Evolutionary conservation across 2,797 vertebrate genomes (phyloP).

Genomic region (Gobionotothen gibberifrons): DNA sequence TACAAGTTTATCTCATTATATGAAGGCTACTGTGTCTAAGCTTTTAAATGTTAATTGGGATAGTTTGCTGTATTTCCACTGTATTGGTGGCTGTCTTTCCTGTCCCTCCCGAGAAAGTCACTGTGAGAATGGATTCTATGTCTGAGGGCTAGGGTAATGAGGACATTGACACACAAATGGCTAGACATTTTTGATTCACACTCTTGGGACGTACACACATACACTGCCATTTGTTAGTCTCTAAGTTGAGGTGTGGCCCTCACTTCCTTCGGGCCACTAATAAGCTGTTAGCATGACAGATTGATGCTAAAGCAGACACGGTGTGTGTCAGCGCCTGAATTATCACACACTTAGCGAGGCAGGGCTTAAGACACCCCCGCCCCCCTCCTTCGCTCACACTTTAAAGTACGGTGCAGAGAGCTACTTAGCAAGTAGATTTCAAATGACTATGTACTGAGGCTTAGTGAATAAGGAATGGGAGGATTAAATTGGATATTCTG

Average conservation of each 20-base stretch:
- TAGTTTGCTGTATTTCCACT: constrained; percentile 21
- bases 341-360: constrained; percentile 80
- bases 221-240: constrained; percentile 68
- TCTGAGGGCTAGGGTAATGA: constrained; percentile 63
- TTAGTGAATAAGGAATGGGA: constrained; percentile 36
- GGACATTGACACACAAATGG: constrained; percentile 62
- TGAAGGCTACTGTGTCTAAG: constrained; percentile 1
- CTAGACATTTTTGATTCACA: constrained; percentile 60
- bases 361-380: constrained; percentile 60
- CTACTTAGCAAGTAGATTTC: constrained; percentile 61
- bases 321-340: constrained; percentile 81
- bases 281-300: constrained; percentile 85
- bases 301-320: constrained; percentile 80
- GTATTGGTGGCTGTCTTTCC: constrained; percentile 31
- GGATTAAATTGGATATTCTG: constrained; percentile 47
- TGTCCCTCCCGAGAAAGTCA: constrained; percentile 40
- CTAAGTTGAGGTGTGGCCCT: constrained; percentile 75
- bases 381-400: constrained; percentile 43
- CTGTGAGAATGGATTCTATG: constrained; percentile 51
- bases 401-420: constrained; percentile 50
- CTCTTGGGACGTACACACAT: constrained; percentile 13
- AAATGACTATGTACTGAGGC: constrained; percentile 50
- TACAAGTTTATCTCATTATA: constrained; percentile 11
- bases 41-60: constrained; percentile 34
- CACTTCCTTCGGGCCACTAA: constrained; percentile 81